phyloP scores from a whole-genome alignment of 1,140 invertebrate genomes.

The Glomeris maerens region DNA sequence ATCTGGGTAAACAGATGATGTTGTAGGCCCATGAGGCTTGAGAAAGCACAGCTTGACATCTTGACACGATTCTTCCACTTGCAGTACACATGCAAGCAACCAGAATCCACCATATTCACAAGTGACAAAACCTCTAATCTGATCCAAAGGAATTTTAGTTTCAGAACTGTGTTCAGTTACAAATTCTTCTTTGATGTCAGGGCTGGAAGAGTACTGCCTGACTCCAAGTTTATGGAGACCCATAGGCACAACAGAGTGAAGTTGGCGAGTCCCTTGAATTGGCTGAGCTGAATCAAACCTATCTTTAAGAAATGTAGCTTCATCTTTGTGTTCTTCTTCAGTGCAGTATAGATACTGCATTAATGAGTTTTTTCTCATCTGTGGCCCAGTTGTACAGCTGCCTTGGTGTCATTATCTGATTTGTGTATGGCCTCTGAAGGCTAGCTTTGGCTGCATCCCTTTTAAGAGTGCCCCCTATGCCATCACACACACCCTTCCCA shows the following conservation, averaged over 20 bases:
- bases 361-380: neutral
- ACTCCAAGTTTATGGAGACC: neutral
- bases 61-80: neutral
- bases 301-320: neutral
- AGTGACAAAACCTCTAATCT: slow-evolving; percentile 10
- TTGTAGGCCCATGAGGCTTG: slow-evolving; percentile 10
- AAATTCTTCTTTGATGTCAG: neutral
- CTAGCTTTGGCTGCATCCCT: slow-evolving; percentile 17
- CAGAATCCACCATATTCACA: slow-evolving; percentile 2
- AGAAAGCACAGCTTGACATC: slow-evolving; percentile 8
- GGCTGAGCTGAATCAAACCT: neutral
- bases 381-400: slow-evolving; percentile 11
- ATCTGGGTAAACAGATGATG: too few species aligned
- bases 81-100: slow-evolving; percentile 8
- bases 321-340: neutral
- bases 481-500: slow-evolving; percentile 24
- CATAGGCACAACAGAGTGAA: slow-evolving; percentile 7
- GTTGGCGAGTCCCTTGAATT: neutral
- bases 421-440: slow-evolving; percentile 13
- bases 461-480: slow-evolving; percentile 23
- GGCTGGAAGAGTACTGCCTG: slow-evolving; percentile 4
- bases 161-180: neutral
- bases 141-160: neutral
- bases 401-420: slow-evolving; percentile 10
- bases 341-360: too few species aligned